Evolutionary conservation across 1,140 invertebrate species (phyloP), one percentile per base, ranked within the genome.

Genomic region (Leptoteleia sp.): DNA sequence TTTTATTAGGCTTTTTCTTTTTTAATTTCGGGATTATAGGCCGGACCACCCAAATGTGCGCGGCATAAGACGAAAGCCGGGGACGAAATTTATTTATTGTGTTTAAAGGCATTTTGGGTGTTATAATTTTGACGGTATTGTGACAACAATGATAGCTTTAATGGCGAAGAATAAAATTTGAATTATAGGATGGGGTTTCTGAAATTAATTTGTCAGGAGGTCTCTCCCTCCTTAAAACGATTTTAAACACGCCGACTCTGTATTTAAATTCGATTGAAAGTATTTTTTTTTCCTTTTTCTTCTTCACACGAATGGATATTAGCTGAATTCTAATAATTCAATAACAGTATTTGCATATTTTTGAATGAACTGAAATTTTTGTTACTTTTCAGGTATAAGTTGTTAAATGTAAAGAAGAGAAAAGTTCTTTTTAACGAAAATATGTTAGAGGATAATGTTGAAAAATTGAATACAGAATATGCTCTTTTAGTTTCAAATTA

Each of bases 71-170:
- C 31, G 31, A 68, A 48, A 68, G 62, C 11, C 13, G 12, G 1
- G 11, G 16, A 37, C 1, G 33, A 59, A 50, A 70, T 70, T 70
- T 70, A 70, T 70, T 70, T 59, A 16, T 61, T 31, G 17, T 35
- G 31, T 38, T 40, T 57, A 54, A 12, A 65, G 40, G 27, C 48
- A 16, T 57, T 68, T 57, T 38, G 29, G 67, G 55, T 45, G 55
- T 54, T 71, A 71, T 71, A 71, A 71, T 71, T 59, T 71, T 71
- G 55, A 71, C 15, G 37, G 22, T 71, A 61, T 71, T 71, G 45
- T 71, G 55, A 61, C 67, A 61, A 71, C 47, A 71, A 71, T 54
- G 47, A 61, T 71, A 17, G 35, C 37, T 43, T 52, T 19, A 43
- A 37, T 61, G 22, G 17, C 1, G 31, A 25, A 48, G 45, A 52